A percentile compares a stretch with the other conserved stretches of the same genome.
These are phyloP conservation scores for Cottoperca gobio DNA, from an alignment of 2,797 vertebrate species.

Conservation along the genomic window DNA sequence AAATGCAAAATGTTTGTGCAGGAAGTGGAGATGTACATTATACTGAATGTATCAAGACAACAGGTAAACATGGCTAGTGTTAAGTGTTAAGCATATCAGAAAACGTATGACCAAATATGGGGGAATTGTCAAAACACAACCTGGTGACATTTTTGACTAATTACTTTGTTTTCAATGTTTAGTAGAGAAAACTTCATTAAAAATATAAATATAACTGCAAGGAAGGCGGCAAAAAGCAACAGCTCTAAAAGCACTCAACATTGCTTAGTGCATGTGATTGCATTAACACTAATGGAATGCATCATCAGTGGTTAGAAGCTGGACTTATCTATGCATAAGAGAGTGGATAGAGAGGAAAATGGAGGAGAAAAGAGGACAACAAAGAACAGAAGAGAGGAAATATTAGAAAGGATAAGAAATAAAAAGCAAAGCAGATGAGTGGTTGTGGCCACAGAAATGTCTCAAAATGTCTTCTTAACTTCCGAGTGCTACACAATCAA, in stretches of 20 bases:
- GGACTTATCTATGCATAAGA: conserved; percentile 38
- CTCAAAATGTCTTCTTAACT: conserved; percentile 28
- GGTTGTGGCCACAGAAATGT: conserved; percentile 7
- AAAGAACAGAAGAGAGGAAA: not conserved
- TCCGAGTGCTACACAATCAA: conserved; percentile 35
- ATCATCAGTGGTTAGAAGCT: conserved; percentile 48
- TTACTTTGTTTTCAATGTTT: conserved; percentile 46
- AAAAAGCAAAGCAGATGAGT: conserved; percentile 24
- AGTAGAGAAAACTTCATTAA: conserved; percentile 42
- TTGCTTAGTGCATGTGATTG: conserved; percentile 45
- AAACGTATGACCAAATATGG: conserved; percentile 6
- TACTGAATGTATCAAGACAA: no score
- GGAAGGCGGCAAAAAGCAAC: conserved; percentile 38
- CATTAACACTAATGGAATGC: conserved; percentile 73
- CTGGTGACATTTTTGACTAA: not conserved
- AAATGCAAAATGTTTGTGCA: no score
- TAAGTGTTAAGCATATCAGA: not conserved
- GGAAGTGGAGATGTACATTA: no score
- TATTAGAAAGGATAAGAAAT: not conserved
- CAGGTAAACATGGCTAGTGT: no score
- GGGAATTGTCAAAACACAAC: not conserved
- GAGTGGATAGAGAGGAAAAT: conserved; percentile 10
- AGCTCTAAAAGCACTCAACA: conserved; percentile 70
- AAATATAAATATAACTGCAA: conserved; percentile 39
- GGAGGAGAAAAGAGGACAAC: not conserved